phyloP scores from a whole-genome alignment of 1,140 invertebrate species.

The Macrotrachela quadricornifera region DNA sequence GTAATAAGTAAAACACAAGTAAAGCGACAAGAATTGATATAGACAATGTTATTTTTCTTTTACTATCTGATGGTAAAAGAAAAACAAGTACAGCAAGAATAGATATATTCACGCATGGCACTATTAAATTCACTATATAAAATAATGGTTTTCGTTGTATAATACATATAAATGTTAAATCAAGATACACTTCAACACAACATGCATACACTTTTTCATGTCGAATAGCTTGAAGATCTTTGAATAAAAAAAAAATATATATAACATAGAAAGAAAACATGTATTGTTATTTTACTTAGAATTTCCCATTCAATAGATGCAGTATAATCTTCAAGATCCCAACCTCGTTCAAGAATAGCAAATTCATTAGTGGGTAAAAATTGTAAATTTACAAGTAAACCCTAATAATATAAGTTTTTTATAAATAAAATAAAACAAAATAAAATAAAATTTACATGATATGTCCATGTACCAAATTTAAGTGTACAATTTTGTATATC shows the following conservation, averaged over 20 bases:
- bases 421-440: conserved; percentile 34
- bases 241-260: too few relatives aligned
- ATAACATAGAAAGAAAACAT: neutral
- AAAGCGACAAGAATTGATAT: conserved; percentile 97
- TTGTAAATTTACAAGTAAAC: neutral
- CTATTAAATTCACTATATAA: conserved; percentile 30
- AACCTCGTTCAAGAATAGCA: conserved; percentile 2
- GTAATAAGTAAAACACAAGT: conserved; percentile 93
- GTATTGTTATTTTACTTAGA: neutral
- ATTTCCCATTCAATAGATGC: conserved; percentile 14
- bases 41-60: conserved; percentile 90
- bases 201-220: conserved; percentile 17
- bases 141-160: conserved; percentile 29
- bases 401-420: neutral
- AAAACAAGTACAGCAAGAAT: conserved; percentile 93
- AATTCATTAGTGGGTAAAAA: neutral
- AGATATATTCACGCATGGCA: conserved; percentile 38
- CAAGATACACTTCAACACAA: conserved; percentile 24
- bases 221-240: conserved; percentile 14
- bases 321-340: conserved; percentile 9
- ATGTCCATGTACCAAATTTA: conserved; percentile 93
- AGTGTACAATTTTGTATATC: conserved; percentile 78
- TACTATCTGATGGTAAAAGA: conserved; percentile 89
- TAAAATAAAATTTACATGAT: conserved; percentile 67
- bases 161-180: conserved; percentile 27